These are phyloP conservation scores for Arctia plantaginis DNA, from an alignment of 2,888 invertebrate species.

Conservation along the genomic window DNA sequence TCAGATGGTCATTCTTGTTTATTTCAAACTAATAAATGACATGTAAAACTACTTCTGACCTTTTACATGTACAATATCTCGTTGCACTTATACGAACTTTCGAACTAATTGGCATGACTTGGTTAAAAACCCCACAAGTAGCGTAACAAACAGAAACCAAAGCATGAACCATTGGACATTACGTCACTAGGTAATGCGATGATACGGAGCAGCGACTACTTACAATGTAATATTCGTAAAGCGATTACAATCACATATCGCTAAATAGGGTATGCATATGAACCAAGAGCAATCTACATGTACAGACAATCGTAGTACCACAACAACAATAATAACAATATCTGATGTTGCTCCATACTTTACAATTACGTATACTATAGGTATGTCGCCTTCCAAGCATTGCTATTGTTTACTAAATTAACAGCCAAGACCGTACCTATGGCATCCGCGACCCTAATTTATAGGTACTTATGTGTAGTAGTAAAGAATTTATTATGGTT, in stretches of 20 bases:
- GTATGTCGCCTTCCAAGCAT: neutral
- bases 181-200: conserved; percentile 46
- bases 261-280: conserved; percentile 12
- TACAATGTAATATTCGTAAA: conserved; percentile 18
- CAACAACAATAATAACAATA: neutral
- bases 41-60: neutral
- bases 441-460: neutral
- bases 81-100: conserved; percentile 3
- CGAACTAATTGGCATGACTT: conserved; percentile 27
- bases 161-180: conserved; percentile 37
- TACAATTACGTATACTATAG: neutral
- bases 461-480: neutral
- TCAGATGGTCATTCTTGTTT: conserved; percentile 9
- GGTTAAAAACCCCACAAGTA: conserved; percentile 39
- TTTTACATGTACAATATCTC: conserved; percentile 26
- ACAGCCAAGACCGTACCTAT: neutral
- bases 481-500: conserved; percentile 29
- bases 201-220: conserved; percentile 21
- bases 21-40: neutral
- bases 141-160: conserved; percentile 29
- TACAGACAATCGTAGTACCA: neutral
- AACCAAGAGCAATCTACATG: neutral
- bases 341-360: neutral
- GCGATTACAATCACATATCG: conserved; percentile 15
- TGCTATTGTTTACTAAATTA: neutral